These are phyloP conservation scores for Anneissia japonica DNA, from an alignment of 35 echinoderm and acorn worm species.

Conservation along the genomic window DNA sequence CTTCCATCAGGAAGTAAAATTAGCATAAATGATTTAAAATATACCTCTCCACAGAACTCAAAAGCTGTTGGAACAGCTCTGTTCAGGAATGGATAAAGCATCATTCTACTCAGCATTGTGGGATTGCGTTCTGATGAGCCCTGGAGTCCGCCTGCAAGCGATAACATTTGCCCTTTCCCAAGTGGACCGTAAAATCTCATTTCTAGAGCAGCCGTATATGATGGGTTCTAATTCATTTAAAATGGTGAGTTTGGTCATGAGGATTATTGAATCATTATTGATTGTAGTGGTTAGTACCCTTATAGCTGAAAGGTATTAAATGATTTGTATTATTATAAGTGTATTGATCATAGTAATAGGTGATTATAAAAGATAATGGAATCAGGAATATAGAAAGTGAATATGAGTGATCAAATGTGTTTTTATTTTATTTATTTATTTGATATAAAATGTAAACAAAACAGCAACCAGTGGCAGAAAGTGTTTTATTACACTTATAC, in stretches of 20 bases:
- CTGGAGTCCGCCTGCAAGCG: conserved; percentile 70
- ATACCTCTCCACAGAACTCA: conserved; percentile 65
- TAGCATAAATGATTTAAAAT: too few relatives aligned
- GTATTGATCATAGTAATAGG: not conserved
- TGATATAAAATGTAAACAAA: too few relatives aligned
- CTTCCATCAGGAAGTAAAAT: too few relatives aligned
- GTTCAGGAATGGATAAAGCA: conserved; percentile 84
- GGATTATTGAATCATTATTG: not conserved
- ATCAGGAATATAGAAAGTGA: too few relatives aligned
- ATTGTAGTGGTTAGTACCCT: not conserved
- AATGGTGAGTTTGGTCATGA: conserved; percentile 52
- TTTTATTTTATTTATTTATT: too few relatives aligned
- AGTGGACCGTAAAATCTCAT: conserved; percentile 60
- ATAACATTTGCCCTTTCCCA: conserved; percentile 84
- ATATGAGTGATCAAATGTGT: too few relatives aligned
- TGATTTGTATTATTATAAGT: not conserved
- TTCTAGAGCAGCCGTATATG: conserved; percentile 66
- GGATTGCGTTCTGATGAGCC: conserved; percentile 88
- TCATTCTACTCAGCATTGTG: conserved; percentile 93
- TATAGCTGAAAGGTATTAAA: not conserved
- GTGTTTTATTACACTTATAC: too few relatives aligned
- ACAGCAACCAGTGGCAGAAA: too few relatives aligned
- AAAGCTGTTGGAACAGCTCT: conserved; percentile 70
- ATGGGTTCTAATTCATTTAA: conserved; percentile 50
- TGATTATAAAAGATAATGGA: too few relatives aligned